Conservation (phyloP, 2,113 vertebrate species). For the Gobiocypris rarus region DNA sequence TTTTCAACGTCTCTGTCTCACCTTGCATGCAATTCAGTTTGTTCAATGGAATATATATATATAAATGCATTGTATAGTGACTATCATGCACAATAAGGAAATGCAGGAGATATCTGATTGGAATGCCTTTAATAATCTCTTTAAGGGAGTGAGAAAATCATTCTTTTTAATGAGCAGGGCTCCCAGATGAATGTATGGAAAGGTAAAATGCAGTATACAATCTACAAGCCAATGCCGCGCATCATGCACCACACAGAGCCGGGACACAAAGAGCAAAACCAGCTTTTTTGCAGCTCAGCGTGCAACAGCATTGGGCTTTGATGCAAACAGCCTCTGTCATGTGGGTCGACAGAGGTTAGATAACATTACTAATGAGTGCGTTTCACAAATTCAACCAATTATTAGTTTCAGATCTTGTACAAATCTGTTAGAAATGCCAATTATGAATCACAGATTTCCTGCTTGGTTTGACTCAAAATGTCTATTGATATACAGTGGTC, state of each 20-base stretch:
- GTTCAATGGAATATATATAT: slow-evolving; percentile 1
- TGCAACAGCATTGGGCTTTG: background rate
- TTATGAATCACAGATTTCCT: background rate
- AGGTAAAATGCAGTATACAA: background rate
- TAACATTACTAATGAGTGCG: background rate
- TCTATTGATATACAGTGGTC: background rate
- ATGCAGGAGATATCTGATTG: background rate
- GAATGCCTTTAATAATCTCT: background rate
- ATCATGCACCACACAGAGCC: background rate
- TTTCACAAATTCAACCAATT: slow-evolving; percentile 10
- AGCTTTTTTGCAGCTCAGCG: slow-evolving; percentile 59
- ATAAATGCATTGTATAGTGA: slow-evolving; percentile 22
- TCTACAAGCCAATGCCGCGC: background rate
- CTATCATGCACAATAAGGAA: slow-evolving; percentile 7
- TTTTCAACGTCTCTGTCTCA: background rate
- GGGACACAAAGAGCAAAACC: slow-evolving; percentile 53
- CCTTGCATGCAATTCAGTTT: slow-evolving; percentile 41
- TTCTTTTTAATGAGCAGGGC: background rate
- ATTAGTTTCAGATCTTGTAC: background rate
- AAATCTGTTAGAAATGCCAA: background rate
- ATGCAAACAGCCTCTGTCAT: background rate
- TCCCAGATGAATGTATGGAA: background rate
- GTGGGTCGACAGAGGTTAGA: background rate
- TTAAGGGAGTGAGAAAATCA: background rate
- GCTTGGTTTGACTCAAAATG: slow-evolving; percentile 4